phyloP scores from a whole-genome alignment of 2,113 vertebrate species.

The Periophthalmodon schlosseri region DNA sequence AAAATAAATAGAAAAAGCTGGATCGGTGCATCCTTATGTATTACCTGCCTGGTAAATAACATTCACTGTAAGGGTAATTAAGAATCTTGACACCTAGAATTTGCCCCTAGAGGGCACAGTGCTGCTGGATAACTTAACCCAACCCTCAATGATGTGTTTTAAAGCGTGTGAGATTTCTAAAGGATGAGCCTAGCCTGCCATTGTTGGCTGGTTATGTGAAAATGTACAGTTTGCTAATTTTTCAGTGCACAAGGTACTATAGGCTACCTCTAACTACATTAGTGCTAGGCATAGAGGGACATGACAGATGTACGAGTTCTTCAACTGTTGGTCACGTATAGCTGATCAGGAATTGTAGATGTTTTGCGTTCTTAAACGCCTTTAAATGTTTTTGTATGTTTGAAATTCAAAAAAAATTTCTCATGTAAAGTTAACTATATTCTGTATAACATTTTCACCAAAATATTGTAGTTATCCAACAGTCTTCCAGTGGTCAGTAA shows the following conservation, averaged over 20 bases:
- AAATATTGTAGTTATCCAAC: neutral
- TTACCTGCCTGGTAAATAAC: constrained; percentile 10
- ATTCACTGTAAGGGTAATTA: constrained; percentile 1
- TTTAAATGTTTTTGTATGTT: constrained; percentile 2
- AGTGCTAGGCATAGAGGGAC: constrained; percentile 44
- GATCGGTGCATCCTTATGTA: neutral
- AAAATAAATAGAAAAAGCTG: no score
- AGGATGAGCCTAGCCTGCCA: constrained; percentile 44
- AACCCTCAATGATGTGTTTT: constrained; percentile 33
- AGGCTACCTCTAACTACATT: constrained; percentile 67
- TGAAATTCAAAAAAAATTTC: constrained; percentile 3
- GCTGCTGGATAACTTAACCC: constrained; percentile 46
- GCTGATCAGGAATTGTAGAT: constrained; percentile 28
- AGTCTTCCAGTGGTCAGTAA: constrained; percentile 17
- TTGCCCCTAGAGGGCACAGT: constrained; percentile 37
- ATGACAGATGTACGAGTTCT: constrained; percentile 45
- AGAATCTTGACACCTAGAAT: constrained; percentile 26
- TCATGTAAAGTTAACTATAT: constrained; percentile 32
- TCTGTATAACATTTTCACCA: constrained; percentile 13
- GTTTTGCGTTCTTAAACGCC: constrained; percentile 9
- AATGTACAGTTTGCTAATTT: constrained; percentile 67
- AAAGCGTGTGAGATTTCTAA: constrained; percentile 41
- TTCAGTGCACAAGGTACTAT: constrained; percentile 69
- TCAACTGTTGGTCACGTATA: constrained; percentile 34
- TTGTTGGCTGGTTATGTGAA: constrained; percentile 59